Evolutionary conservation across 1,140 invertebrate species (phyloP), one percentile per base, ranked within the genome.

Genomic region (Drosophila hydei): DNA sequence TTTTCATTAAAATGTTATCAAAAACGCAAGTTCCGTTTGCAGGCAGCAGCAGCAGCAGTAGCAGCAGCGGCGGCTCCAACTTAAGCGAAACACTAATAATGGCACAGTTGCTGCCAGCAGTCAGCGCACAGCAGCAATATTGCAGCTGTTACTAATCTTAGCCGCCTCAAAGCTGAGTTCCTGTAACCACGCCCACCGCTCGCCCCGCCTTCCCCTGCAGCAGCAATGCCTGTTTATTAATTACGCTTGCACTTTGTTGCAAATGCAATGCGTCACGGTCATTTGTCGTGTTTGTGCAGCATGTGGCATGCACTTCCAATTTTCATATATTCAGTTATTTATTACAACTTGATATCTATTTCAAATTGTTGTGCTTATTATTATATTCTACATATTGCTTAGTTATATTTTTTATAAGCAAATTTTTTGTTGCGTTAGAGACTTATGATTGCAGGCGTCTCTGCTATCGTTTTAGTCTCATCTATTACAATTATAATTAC

Each of bases 1-100:
- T 87, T 87, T 87, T 88, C 83, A 87, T 87, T 87, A 87, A 87
- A 87, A 87, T 79, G 83, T 87, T 87, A 87, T 88, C 83, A 87
- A 87, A 87, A 87, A 88, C 78, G 75, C 72, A 72, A 84, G 71
- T 54, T 70, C 72, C 75, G 58, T 55, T 58, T 18, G 45, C 77
- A 71, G 62, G 45, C 74, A 71, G 27, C 30, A 16, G 16, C 56
- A 55, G 55, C 4, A 16, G 55, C 59, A 45, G 64, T 33, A 73
- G 40, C 47, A 42, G 60, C 45, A 25, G 40, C 73, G 63, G 43
- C 40, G 54, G 23, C 67, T 56, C 36, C 61, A 60, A 60, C 75
- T 72, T 45, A 67, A 83, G 70, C 59, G 56, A 52, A 69, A 62
- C 74, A 74, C 80, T 80, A 79, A 74, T 79, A 79, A 76, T 65